Evolutionary conservation across 2,888 invertebrate genomes (phyloP).

Genomic region (Drosophila barbarae): DNA sequence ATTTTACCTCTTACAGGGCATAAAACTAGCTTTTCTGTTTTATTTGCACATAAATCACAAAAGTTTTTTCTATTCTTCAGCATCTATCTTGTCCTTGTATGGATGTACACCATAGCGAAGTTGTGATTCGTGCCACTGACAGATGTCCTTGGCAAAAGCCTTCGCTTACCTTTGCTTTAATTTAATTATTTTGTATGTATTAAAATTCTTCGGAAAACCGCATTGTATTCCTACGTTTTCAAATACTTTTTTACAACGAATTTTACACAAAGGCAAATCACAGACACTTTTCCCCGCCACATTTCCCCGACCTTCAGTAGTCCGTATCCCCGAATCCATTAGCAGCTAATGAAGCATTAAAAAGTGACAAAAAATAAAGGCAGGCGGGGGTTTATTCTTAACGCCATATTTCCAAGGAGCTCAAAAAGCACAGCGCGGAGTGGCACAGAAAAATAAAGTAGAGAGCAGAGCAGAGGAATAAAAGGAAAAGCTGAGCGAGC

Average conservation of each 20-base stretch:
- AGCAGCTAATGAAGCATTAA: conserved; percentile 76
- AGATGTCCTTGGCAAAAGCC: conserved; percentile 21
- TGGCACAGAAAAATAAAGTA: conserved; percentile 34
- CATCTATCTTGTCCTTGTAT: conserved; percentile 9
- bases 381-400: conserved; percentile 50
- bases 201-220: background rate
- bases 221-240: conserved; percentile 5
- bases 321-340: conserved; percentile 60
- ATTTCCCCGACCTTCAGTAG: conserved; percentile 1
- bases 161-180: conserved; percentile 4
- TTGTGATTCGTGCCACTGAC: conserved; percentile 2
- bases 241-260: conserved; percentile 1
- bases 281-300: conserved; percentile 9
- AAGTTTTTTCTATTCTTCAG: conserved; percentile 61
- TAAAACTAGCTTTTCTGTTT: conserved; percentile 62
- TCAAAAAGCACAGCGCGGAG: conserved; percentile 48
- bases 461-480: conserved; percentile 53
- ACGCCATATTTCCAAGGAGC: conserved; percentile 65
- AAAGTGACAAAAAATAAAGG: conserved; percentile 58
- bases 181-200: background rate
- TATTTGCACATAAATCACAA: conserved; percentile 72
- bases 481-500: conserved; percentile 33
- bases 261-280: conserved; percentile 22
- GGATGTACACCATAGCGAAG: background rate
- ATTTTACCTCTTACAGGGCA: conserved; percentile 26